Evolutionary conservation across 2,797 vertebrate genomes (phyloP), one percentile per base, ranked within the genome.

Genomic region (Ammospiza maritima): DNA sequence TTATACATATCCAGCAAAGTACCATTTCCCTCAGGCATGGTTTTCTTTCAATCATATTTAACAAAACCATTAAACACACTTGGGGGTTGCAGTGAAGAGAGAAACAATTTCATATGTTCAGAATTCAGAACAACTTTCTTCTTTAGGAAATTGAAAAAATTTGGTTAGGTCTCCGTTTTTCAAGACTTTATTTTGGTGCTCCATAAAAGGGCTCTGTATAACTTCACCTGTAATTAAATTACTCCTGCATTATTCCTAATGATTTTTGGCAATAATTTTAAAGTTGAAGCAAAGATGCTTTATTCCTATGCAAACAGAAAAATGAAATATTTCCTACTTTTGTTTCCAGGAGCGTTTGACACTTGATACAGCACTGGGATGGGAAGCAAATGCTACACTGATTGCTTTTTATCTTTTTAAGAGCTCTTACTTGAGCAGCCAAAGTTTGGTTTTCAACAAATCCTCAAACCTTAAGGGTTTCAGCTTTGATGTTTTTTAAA

Each of bases 1-100:
- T 97, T 97, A 95, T 95, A 93, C 94, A 83, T 90, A 94, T 70
- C 92, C 94, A 97, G 89, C 92, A 93, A 96, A 97, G 93, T 85
- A 91, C 95, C 96, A 90, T 97, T 97, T 97, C 95, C 97, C 95
- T 79, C 84, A 96, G 97, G 97, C 96, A 92, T 95, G 76, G 47
- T 76, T 96, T 97, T 96, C 92, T 92, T 95, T 96, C 94, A 95
- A 85, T 96, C 91, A 91, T 83, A 89, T 95, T 96, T 95, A 94
- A 75, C 69, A 95, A 93, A 93, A 93, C 73, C 91, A 90, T 97
- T 96, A 95, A 96, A 95, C 83, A 94, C 93, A 91, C 95, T 84
- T 92, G 97, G 96, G 97, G 51, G 40, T 93, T 85, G 54, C 67
- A 65, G 51, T 84, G 73, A 93, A 85, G 92, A 96, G 92, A 95